These are phyloP conservation scores for Mionectes macconnelli DNA, from an alignment of 2,113 vertebrate genomes.

Conservation along the genomic window DNA sequence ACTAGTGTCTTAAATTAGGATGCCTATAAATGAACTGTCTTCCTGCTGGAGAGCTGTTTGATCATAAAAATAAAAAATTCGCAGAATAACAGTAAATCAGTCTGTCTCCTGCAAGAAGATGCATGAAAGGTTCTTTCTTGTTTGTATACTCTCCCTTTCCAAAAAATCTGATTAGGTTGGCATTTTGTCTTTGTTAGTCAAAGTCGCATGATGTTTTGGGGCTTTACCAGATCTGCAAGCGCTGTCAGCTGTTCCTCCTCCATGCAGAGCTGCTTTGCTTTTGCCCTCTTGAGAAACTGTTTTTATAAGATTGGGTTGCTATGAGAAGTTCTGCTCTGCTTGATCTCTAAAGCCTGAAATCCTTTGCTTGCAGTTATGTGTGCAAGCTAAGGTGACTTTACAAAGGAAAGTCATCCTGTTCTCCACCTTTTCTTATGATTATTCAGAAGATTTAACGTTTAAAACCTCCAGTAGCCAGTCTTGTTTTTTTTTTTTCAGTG, in stretches of 20 bases:
- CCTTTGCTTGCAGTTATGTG: neutral
- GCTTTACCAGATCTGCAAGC: neutral
- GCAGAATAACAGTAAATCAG: neutral
- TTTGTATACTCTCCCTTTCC: neutral
- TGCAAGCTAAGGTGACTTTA: neutral
- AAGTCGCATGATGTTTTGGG: neutral
- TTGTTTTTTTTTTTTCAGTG: neutral
- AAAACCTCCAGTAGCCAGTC: neutral
- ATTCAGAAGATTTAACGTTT: neutral
- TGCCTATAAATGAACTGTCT: neutral
- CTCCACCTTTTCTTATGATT: neutral
- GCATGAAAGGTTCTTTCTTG: neutral
- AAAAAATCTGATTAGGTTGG: neutral
- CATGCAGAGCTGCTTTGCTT: neutral
- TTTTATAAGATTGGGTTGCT: neutral
- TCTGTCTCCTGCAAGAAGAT: neutral
- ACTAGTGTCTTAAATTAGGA: neutral
- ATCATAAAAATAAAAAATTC: neutral
- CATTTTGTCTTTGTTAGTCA: neutral
- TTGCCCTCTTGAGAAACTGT: neutral
- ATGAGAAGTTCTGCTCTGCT: constrained; percentile 3
- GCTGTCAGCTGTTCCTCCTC: neutral
- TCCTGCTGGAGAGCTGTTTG: neutral
- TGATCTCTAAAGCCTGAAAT: constrained; percentile 5
- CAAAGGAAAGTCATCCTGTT: neutral